Conservation (phyloP, 2,888 invertebrate species). For the Drosophila niveifrons region DNA sequence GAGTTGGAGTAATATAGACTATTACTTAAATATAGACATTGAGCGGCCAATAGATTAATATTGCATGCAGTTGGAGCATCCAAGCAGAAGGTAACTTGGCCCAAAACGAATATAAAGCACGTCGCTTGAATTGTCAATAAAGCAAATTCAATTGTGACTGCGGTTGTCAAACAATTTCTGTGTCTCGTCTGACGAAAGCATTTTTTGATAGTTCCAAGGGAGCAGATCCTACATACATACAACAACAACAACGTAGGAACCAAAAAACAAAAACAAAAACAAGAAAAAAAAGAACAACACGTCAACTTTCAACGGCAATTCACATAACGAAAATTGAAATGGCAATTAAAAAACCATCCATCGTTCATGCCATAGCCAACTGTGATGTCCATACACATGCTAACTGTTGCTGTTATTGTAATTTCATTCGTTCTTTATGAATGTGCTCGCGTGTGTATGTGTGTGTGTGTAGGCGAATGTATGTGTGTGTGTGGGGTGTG, state of each 20-base stretch:
- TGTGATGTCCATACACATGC: slow-evolving; percentile 34
- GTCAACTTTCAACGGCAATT: slow-evolving; percentile 54
- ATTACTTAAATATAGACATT: slow-evolving; percentile 53
- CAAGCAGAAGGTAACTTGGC: slow-evolving; percentile 2
- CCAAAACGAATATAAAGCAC: slow-evolving; percentile 54
- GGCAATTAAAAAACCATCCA: slow-evolving; percentile 80
- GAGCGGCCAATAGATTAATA: slow-evolving; percentile 41
- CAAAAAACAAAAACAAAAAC: slow-evolving; percentile 18
- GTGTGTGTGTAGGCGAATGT: slow-evolving; percentile 9
- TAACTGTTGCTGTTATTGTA: slow-evolving; percentile 67
- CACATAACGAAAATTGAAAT: slow-evolving; percentile 79
- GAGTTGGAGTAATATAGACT: slow-evolving; percentile 32
- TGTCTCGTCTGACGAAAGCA: slow-evolving; percentile 46
- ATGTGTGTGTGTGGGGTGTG: slow-evolving; percentile 13
- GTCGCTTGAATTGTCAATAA: slow-evolving; percentile 51
- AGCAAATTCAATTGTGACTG: slow-evolving; percentile 74
- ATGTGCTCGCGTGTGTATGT: slow-evolving; percentile 10
- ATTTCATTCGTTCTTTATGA: slow-evolving; percentile 71
- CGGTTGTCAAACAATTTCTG: slow-evolving; percentile 75
- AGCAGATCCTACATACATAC: slow-evolving; percentile 1
- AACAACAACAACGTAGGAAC: slow-evolving; percentile 7
- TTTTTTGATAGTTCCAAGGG: slow-evolving; percentile 62
- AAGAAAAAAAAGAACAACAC: slow-evolving; percentile 26
- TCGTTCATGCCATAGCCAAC: slow-evolving; percentile 72
- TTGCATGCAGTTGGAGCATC: slow-evolving; percentile 9